phyloP scores from a whole-genome alignment of 2,888 invertebrate species.

The Pardosa pseudoannulata region DNA sequence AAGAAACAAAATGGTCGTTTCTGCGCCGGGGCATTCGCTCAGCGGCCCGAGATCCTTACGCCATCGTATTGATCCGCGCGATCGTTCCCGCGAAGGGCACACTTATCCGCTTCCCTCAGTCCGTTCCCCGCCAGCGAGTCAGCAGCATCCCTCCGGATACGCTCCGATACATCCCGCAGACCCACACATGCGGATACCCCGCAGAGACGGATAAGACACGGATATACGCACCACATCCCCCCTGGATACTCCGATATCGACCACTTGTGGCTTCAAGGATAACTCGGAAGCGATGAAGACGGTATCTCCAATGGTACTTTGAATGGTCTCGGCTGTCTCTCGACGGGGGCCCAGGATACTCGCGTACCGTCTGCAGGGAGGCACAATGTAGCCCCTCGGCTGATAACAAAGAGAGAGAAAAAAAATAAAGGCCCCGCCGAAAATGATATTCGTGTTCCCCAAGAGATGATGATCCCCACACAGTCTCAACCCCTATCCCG shows the following conservation, averaged over 20 bases:
- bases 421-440: too few relatives aligned
- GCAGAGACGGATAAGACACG: slow-evolving; percentile 8
- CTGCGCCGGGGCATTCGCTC: slow-evolving; percentile 15
- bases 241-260: neutral
- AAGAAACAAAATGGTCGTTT: neutral
- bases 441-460: slow-evolving; percentile 60
- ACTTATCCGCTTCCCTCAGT: slow-evolving; percentile 40
- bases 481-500: neutral
- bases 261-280: slow-evolving; percentile 4
- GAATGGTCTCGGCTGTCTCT: neutral
- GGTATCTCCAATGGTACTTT: neutral
- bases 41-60: neutral
- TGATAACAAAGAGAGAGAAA: too few relatives aligned
- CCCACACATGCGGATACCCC: slow-evolving; percentile 8
- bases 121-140: slow-evolving; percentile 9
- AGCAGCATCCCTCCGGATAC: slow-evolving; percentile 16
- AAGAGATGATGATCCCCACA: slow-evolving; percentile 46
- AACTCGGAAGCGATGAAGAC: neutral
- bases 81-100: neutral
- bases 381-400: too few relatives aligned
- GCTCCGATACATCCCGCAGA: neutral
- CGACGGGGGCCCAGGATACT: neutral
- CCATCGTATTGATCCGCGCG: slow-evolving; percentile 41
- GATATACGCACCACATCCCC: neutral
- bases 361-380: too few relatives aligned